Conservation (phyloP, 2,113 vertebrate species). For the Myocastor coypus region DNA sequence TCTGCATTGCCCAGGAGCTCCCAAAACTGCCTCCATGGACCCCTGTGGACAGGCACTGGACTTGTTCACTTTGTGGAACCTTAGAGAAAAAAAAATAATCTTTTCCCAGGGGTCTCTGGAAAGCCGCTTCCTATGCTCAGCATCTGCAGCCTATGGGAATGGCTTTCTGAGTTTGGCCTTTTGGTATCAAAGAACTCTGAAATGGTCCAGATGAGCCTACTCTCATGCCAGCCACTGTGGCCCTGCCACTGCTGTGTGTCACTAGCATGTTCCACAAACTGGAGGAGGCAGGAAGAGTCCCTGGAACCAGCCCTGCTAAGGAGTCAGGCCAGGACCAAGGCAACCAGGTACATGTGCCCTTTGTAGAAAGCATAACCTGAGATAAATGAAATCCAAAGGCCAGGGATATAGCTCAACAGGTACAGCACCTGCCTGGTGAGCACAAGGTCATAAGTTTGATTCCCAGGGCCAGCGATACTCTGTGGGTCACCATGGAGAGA, state of each 20-base stretch:
- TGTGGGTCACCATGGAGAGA: fast-evolving
- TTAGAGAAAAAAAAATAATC: neutral
- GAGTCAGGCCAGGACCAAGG: neutral
- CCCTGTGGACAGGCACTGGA: neutral
- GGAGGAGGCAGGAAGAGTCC: too few species aligned
- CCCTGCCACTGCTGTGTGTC: neutral
- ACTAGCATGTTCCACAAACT: too few species aligned
- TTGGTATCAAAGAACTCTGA: neutral
- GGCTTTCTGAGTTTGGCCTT: neutral
- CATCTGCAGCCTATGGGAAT: neutral
- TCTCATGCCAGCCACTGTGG: neutral
- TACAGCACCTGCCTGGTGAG: too few species aligned
- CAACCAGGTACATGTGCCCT: fast-evolving
- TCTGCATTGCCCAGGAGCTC: neutral
- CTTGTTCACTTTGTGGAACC: neutral
- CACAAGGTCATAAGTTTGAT: too few species aligned
- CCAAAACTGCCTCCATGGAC: neutral
- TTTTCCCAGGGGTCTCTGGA: neutral
- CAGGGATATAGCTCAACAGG: too few species aligned
- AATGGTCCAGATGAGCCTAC: neutral
- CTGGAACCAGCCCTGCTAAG: neutral
- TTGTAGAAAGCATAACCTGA: neutral
- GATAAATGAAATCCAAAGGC: neutral
- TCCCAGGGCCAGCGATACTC: too few species aligned
- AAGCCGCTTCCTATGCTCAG: neutral